Conservation (phyloP, 1,140 invertebrate species). For the Dryas iulia region DNA sequence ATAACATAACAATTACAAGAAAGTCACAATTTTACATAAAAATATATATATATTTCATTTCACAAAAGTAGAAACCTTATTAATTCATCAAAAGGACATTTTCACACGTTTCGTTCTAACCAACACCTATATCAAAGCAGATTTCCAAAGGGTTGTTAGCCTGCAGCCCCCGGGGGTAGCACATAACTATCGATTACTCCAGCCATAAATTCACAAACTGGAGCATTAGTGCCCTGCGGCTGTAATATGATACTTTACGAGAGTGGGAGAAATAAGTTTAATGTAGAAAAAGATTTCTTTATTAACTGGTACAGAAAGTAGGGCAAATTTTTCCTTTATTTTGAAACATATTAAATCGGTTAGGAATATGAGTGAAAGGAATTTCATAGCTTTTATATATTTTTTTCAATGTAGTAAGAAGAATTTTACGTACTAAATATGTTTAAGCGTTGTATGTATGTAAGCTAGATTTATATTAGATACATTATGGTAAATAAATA, state of each 20-base stretch:
- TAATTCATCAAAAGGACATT: neutral
- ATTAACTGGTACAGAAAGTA: constrained; percentile 4
- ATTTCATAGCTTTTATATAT: neutral
- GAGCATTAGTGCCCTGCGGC: constrained; percentile 28
- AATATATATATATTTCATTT: neutral
- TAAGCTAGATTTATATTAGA: too few species aligned
- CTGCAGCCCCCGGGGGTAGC: constrained; percentile 21
- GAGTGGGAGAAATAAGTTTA: constrained; percentile 12
- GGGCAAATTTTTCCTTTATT: neutral
- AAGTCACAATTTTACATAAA: too few species aligned
- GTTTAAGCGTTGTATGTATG: too few species aligned
- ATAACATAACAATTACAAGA: too few species aligned
- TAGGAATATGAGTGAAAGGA: neutral
- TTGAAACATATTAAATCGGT: neutral
- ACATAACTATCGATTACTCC: constrained; percentile 29
- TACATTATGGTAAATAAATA: too few species aligned
- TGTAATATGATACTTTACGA: constrained; percentile 20
- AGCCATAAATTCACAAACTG: constrained; percentile 19
- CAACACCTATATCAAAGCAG: constrained; percentile 7
- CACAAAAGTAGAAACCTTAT: neutral
- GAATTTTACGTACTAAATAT: too few species aligned
- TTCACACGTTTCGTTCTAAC: neutral
- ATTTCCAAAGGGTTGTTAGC: constrained; percentile 22
- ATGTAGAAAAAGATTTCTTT: constrained; percentile 11
- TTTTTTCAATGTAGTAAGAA: neutral